Percentiles rank a stretch among this genome's conserved stretches.
Evolutionary conservation across 2,888 invertebrate species (phyloP).

Genomic region (Orchesellides sinensis): DNA sequence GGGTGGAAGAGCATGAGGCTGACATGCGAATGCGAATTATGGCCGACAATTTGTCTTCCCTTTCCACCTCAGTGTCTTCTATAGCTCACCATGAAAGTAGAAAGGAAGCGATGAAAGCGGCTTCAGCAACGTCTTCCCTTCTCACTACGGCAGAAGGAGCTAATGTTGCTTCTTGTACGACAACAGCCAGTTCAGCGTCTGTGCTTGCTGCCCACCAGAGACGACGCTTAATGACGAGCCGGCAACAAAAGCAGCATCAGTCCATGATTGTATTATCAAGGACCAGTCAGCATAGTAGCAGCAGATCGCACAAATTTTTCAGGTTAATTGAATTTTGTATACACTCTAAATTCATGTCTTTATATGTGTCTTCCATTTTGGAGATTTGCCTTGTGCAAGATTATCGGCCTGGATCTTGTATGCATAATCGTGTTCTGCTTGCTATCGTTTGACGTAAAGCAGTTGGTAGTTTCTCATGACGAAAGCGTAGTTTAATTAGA

Average conservation of each 20-base stretch:
- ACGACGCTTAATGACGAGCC: conserved; percentile 64
- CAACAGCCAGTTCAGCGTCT: conserved; percentile 76
- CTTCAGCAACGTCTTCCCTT: conserved; percentile 67
- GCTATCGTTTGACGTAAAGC: not conserved
- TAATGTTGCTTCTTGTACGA: conserved; percentile 68
- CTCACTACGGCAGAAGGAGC: conserved; percentile 73
- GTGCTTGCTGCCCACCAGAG: conserved; percentile 77
- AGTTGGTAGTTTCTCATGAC: too few species aligned
- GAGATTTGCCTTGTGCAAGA: too few species aligned
- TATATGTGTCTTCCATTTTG: too few species aligned
- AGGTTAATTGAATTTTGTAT: conserved; percentile 38
- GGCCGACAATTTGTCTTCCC: conserved; percentile 59
- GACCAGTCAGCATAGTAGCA: conserved; percentile 39
- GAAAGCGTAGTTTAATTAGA: too few species aligned
- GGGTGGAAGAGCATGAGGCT: conserved; percentile 19
- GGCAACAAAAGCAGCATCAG: conserved; percentile 55
- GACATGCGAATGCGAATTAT: conserved; percentile 51
- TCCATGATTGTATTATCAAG: conserved; percentile 58
- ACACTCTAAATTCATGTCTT: too few species aligned
- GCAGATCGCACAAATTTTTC: conserved; percentile 59
- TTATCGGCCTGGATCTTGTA: too few species aligned
- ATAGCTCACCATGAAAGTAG: conserved; percentile 50
- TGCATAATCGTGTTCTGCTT: too few species aligned
- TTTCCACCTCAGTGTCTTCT: conserved; percentile 55
- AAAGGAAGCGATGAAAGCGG: conserved; percentile 41